Conservation (phyloP, 1,140 invertebrate species). For the Euwallacea fornicatus region DNA sequence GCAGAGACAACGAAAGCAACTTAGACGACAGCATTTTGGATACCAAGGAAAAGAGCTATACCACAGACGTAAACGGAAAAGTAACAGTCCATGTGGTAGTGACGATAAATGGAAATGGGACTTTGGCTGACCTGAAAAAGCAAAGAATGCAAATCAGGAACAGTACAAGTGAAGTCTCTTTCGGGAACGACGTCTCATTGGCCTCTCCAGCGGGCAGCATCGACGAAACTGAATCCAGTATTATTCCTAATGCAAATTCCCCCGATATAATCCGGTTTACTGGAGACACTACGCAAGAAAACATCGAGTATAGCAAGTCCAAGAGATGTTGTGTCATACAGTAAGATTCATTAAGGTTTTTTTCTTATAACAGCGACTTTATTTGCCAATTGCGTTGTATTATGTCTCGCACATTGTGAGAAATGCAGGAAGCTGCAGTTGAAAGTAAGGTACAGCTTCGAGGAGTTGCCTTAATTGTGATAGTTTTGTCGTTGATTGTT, state of each 20-base stretch:
- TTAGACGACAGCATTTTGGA: conserved; percentile 67
- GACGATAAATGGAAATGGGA: conserved; percentile 61
- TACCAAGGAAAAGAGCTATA: conserved; percentile 79
- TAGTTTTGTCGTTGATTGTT: no score
- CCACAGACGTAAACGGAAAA: conserved; percentile 81
- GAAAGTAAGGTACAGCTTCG: no score
- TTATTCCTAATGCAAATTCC: conserved; percentile 39
- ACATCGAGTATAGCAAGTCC: conserved; percentile 64
- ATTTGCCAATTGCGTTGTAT: no score
- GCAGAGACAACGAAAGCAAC: conserved; percentile 71
- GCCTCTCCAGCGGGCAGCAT: conserved; percentile 55
- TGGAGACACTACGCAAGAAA: conserved; percentile 67
- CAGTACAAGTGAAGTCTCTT: conserved; percentile 59
- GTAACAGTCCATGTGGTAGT: conserved; percentile 76
- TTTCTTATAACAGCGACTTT: no score
- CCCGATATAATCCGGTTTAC: conserved; percentile 63
- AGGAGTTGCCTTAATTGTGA: no score
- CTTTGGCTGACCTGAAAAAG: conserved; percentile 87
- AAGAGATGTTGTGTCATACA: conserved; percentile 63
- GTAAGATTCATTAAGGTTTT: conserved; percentile 23
- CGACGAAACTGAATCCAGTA: conserved; percentile 52
- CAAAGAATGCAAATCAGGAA: conserved; percentile 80
- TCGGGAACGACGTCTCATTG: conserved; percentile 44
- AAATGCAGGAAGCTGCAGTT: no score
- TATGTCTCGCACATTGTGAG: no score